These are phyloP conservation scores for Pantelozetes paolii DNA, from an alignment of 2,888 invertebrate genomes.

Conservation along the genomic window DNA sequence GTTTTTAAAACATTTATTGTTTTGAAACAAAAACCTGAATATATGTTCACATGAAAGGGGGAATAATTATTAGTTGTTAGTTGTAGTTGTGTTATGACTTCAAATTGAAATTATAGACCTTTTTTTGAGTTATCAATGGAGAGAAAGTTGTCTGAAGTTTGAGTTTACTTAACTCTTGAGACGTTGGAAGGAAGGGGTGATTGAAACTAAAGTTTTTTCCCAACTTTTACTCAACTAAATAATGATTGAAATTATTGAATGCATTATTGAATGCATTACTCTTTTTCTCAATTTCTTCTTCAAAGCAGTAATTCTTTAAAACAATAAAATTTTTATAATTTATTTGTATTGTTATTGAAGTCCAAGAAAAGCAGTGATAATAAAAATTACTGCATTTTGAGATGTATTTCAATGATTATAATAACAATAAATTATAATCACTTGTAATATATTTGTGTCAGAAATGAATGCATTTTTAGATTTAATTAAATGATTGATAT, in stretches of 20 bases:
- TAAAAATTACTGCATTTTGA: no score
- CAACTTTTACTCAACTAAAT: neutral
- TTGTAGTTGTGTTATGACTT: conserved; percentile 6
- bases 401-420: no score
- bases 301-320: no score
- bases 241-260: no score
- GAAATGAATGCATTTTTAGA: no score
- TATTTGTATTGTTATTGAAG: no score
- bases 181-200: conserved; percentile 2
- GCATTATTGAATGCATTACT: neutral
- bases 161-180: neutral
- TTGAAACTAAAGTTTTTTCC: conserved; percentile 3
- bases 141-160: neutral
- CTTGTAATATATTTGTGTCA: no score
- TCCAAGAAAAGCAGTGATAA: no score
- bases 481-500: no score
- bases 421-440: no score
- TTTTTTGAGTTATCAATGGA: neutral
- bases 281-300: neutral
- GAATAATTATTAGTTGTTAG: conserved; percentile 13
- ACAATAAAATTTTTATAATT: no score
- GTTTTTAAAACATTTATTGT: neutral
- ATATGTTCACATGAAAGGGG: neutral
- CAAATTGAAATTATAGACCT: conserved; percentile 8
- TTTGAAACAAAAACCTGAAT: neutral